Conservation (phyloP, 2,888 invertebrate genomes). For the Drosophila setosimentum region DNA sequence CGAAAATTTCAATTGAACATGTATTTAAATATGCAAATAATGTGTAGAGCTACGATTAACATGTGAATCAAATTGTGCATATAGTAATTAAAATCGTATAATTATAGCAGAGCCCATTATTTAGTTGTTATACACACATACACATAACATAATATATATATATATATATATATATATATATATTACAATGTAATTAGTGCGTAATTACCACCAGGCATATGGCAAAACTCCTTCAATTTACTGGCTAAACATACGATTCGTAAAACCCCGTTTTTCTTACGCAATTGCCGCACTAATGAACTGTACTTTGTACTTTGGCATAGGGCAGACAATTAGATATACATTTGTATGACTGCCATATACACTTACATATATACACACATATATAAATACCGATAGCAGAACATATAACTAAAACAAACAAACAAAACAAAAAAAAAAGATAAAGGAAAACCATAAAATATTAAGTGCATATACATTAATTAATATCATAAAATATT, state of each 20-base stretch:
- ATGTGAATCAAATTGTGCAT: constrained; percentile 77
- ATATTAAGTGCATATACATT: constrained; percentile 56
- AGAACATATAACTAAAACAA: constrained; percentile 30
- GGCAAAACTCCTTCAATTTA: constrained; percentile 70
- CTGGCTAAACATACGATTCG: constrained; percentile 35
- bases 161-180: constrained; percentile 13
- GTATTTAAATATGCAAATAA: constrained; percentile 57
- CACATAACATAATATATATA: constrained; percentile 8
- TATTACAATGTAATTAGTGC: constrained; percentile 43
- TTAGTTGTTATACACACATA: constrained; percentile 57
- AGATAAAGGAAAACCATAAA: constrained; percentile 37
- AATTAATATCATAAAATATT: constrained; percentile 36
- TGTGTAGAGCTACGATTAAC: constrained; percentile 42
- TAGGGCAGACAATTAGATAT: constrained; percentile 61
- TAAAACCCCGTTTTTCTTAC: constrained; percentile 26
- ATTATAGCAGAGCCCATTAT: constrained; percentile 48
- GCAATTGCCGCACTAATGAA: constrained; percentile 62
- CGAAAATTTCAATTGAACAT: constrained; percentile 35
- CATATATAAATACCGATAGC: constrained; percentile 22
- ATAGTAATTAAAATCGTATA: constrained; percentile 66
- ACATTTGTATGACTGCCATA: constrained; percentile 43
- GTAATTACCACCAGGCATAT: constrained; percentile 64
- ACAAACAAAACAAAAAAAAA: too few relatives aligned
- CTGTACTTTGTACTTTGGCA: constrained; percentile 43
- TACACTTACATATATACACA: constrained; percentile 16